Evolutionary conservation across 1,140 invertebrate genomes (phyloP).

Genomic region (Heliconius hewitsoni): DNA sequence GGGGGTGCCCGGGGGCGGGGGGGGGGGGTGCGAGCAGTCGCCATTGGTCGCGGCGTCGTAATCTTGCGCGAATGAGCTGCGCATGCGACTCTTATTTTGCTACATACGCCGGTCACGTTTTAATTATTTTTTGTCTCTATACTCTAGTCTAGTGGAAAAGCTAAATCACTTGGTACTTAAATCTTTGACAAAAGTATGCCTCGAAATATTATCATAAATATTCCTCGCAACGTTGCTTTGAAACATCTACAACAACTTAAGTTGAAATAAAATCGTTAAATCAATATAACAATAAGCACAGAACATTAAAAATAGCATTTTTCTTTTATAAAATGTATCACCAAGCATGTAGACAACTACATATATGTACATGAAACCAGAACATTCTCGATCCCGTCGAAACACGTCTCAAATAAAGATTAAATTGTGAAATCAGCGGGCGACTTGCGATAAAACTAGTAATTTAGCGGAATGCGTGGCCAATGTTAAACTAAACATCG

Average conservation of each 20-base stretch:
- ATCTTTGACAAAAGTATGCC: neutral
- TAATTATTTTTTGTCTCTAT: constrained; percentile 5
- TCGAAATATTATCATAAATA: neutral
- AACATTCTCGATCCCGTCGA: constrained; percentile 3
- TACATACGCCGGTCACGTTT: constrained; percentile 25
- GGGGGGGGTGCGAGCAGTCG: constrained; percentile 26
- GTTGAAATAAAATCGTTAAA: neutral
- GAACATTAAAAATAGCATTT: neutral
- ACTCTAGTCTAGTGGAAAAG: neutral
- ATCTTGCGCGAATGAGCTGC: constrained; percentile 47
- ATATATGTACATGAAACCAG: constrained; percentile 1
- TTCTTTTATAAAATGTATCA: neutral
- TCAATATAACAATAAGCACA: neutral
- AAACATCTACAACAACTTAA: neutral
- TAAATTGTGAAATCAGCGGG: constrained; percentile 23
- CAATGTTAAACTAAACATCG: constrained; percentile 59
- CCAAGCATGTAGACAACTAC: neutral
- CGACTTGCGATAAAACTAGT: constrained; percentile 46
- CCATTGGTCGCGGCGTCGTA: constrained; percentile 45
- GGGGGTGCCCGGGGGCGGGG: neutral
- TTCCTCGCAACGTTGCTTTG: neutral
- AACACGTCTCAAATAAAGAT: constrained; percentile 14
- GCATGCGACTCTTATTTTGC: constrained; percentile 45
- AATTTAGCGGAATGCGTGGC: constrained; percentile 54
- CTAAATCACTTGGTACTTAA: neutral